Conservation (phyloP, 2,797 vertebrate genomes). For the Naso thynnoides region DNA sequence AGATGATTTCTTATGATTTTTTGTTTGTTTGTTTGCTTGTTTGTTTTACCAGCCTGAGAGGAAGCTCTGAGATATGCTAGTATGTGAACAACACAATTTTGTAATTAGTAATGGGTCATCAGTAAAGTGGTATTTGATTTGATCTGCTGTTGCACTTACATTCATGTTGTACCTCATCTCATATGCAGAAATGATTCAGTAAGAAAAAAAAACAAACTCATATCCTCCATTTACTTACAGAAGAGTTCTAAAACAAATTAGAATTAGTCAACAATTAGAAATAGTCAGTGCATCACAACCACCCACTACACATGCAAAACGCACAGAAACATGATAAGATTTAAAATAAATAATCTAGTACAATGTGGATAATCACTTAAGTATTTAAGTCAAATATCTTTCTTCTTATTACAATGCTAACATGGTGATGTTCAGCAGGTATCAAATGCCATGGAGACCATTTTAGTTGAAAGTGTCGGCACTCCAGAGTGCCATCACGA, state of each 20-base stretch:
- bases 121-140: background rate
- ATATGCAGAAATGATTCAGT: conserved; percentile 13
- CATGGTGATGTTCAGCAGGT: too few relatives aligned
- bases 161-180: conserved; percentile 7
- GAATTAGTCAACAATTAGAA: background rate
- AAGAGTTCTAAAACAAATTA: background rate
- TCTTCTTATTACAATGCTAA: too few relatives aligned
- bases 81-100: background rate
- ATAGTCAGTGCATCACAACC: background rate
- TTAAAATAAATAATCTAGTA: too few relatives aligned
- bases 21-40: too few relatives aligned
- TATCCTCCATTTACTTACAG: background rate
- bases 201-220: conserved; percentile 5
- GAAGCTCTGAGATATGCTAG: background rate
- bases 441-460: too few relatives aligned
- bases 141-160: background rate
- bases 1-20: background rate
- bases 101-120: conserved; percentile 10
- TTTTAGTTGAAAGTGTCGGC: too few relatives aligned
- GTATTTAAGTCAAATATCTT: too few relatives aligned
- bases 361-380: too few relatives aligned
- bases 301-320: background rate
- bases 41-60: background rate
- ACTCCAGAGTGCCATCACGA: too few relatives aligned
- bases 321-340: too few relatives aligned